Evolutionary conservation across 2,888 invertebrate species (phyloP), one percentile per base, ranked within the genome.

Genomic region (Leucania comma): DNA sequence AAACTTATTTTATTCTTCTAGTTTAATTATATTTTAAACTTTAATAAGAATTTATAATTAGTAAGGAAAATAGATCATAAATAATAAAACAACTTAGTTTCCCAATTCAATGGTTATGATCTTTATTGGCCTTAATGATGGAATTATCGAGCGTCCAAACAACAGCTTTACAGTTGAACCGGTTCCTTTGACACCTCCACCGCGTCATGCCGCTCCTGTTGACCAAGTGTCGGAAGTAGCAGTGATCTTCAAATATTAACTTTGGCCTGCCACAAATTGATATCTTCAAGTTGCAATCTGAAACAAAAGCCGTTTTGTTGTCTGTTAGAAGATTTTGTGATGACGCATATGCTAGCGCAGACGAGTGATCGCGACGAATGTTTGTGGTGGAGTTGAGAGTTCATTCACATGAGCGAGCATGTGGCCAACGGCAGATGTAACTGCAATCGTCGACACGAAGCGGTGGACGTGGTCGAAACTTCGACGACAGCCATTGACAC

Each of bases 151-250:
- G 10, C 2, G 84, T 83, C 86, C 81, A 84, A 32, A 83, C 26
- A n/a, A 66, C 76, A 0, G 83, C 76, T 60, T 81, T 86, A 50
- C 86, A 86, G n/a, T 67, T 61, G 29, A 42, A 68, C 26, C 75
- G 61, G 63, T 83, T 69, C 22, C 54, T 75, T 0, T 80, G 70
- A 63, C 87, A 86, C 24, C 87, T 70, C 87, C 87, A 86, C 0
- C 87, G 75, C 2, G 72, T 70, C 76, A 72, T 81, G 20, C 83
- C 78, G 12, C 2, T 73, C 1, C 38, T 72, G 51, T 78, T 81
- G 3, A 71, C 58, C 8, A 81, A 32, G 24, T 84, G 85, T 0
- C 65, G 66, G 20, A 69, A 71, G 51, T 65, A 84, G 32, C 56
- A 38, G 2, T 81, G 72, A 10, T 65, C 57, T 17, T 68, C 64